Base-by-base conservation (phyloP, 1,140 invertebrate species). In the Procambarus virginalis region DNA sequence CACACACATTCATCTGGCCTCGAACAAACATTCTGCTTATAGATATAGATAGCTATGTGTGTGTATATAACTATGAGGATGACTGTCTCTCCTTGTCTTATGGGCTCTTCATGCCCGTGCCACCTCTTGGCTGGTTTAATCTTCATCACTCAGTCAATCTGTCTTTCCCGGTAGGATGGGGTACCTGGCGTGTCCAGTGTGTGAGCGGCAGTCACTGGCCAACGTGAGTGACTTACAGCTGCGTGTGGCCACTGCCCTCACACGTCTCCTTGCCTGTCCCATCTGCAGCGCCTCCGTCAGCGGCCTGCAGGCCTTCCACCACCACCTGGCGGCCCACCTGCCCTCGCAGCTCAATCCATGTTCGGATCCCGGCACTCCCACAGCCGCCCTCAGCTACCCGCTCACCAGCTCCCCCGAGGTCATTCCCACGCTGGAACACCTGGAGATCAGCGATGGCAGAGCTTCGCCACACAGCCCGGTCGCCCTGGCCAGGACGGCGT, bases 261-360 rank as follows among this genome's bases (percentile, higher is more conserved):
- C 83, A 4, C 77, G 91, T 8, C 83, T 87, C 10, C 51, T 91
- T 22, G 60, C 83, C 17, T 91, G 91, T 64, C 70, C 88, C 20
- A 86, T 91, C 51, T 91, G 91, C 83, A 91, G 86, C 68, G 86
- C 87, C 58, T 86, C 91, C 51, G 91, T 91, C 51, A 89, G 84
- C 6, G 91, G 91, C 48, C 68, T 91, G 14, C 84, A 89, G 58
- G 83, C 86, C n/a, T 89, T 91, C 73, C 91, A 89, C 82, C 77
- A 85, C 51, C 91, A 91, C 83, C 64, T 91, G 60, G 84, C 68
- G 9, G 86, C 87, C 6, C 91, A 91, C 51, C 70, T 85, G 6
- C 87, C 82, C 70, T 34, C 58, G 46, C 84, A 91, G 17, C 77
- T 68, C 51, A 82, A 86, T 20, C 46, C 64, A 6, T 81, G 46